A percentile compares a stretch with the other conserved stretches of the same genome.
Conservation (phyloP, 2,888 invertebrate genomes). For the Diarsia mendica region DNA sequence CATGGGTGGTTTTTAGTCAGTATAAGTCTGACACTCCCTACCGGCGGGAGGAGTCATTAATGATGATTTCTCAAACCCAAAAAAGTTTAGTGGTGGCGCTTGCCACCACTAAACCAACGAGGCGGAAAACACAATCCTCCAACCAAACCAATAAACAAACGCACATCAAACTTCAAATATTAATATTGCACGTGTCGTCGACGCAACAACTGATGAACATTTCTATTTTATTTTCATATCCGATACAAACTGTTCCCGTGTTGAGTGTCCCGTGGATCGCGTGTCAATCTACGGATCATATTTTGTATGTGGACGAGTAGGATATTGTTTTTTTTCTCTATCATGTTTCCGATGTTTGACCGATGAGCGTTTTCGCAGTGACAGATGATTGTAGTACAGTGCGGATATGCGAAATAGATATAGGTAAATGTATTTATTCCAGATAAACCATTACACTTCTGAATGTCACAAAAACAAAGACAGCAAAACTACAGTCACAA, state of each 20-base stretch:
- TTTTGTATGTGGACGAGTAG: background rate
- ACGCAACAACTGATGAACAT: slow-evolving; percentile 18
- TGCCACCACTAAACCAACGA: too few species aligned
- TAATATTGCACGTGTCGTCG: slow-evolving; percentile 13
- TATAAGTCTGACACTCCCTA: too few species aligned
- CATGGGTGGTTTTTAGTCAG: too few species aligned
- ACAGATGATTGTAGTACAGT: background rate
- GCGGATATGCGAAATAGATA: background rate
- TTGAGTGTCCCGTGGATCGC: slow-evolving; percentile 8
- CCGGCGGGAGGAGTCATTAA: too few species aligned
- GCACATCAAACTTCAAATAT: slow-evolving; percentile 17
- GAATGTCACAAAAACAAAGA: too few species aligned
- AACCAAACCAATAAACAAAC: background rate
- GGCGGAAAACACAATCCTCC: background rate
- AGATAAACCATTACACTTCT: too few species aligned
- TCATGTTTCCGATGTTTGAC: slow-evolving; percentile 1
- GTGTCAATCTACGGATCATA: slow-evolving; percentile 32
- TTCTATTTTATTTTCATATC: slow-evolving; percentile 17
- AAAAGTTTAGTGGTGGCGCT: too few species aligned
- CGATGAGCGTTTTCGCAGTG: background rate
- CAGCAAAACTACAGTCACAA: too few species aligned
- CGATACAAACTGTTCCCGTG: slow-evolving; percentile 16
- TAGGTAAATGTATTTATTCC: background rate
- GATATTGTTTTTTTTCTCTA: background rate
- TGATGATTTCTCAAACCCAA: too few species aligned